A percentile compares a stretch with the other conserved stretches of the same genome.
phyloP scores from a whole-genome alignment of 2,888 invertebrate species.

The Eupithecia vulgata region DNA sequence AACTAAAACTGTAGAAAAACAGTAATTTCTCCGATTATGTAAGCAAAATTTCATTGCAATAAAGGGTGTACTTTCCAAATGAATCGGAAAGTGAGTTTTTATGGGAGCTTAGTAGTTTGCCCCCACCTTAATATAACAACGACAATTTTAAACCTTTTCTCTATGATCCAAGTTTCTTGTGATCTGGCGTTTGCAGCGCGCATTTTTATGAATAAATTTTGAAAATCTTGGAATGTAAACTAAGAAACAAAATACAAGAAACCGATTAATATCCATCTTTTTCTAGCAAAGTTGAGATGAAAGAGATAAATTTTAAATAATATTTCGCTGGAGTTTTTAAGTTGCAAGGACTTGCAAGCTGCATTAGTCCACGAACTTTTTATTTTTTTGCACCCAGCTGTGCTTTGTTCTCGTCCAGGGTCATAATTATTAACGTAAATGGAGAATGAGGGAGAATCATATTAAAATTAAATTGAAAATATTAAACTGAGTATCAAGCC shows the following conservation, averaged over 20 bases:
- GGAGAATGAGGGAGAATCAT: not conserved
- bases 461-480: not conserved
- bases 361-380: not conserved
- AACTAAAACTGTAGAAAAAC: too few species aligned
- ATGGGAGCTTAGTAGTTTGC: too few species aligned
- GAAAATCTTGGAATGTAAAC: not conserved
- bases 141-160: too few species aligned
- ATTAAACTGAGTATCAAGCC: not conserved
- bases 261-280: not conserved
- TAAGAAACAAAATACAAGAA: constrained; percentile 1
- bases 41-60: too few species aligned
- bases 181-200: too few species aligned
- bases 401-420: not conserved
- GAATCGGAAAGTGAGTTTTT: too few species aligned
- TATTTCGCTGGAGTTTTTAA: not conserved
- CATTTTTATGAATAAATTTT: not conserved
- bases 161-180: too few species aligned
- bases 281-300: not conserved
- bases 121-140: too few species aligned
- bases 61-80: too few species aligned
- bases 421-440: not conserved
- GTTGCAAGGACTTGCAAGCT: not conserved
- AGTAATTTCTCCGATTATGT: too few species aligned
- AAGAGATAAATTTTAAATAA: not conserved
- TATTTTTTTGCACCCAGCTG: not conserved